Conservation (phyloP, 1,140 invertebrate genomes). For the Macrostomum lignano region DNA sequence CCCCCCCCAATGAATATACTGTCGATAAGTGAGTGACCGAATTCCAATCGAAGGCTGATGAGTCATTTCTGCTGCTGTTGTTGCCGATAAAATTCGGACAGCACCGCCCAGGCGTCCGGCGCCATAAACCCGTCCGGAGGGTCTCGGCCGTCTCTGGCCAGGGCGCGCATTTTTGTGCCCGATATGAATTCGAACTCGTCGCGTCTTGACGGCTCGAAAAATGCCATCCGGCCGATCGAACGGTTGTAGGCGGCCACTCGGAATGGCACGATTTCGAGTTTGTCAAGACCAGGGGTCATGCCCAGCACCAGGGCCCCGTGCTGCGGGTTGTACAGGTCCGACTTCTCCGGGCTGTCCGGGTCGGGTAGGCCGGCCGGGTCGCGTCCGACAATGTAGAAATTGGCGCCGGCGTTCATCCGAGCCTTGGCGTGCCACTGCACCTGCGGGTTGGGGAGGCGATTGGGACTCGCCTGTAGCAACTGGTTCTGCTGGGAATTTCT, state of each 20-base stretch:
- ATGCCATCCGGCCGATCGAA: slow-evolving; percentile 52
- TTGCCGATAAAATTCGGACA: slow-evolving; percentile 59
- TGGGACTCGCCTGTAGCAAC: too few relatives aligned
- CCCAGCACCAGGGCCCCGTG: too few relatives aligned
- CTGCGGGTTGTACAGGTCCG: slow-evolving; percentile 62
- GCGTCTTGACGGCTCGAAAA: slow-evolving; percentile 47
- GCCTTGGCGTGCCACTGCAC: slow-evolving; percentile 96
- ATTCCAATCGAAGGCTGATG: too few relatives aligned
- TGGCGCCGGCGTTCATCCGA: slow-evolving; percentile 70
- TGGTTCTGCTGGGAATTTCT: too few relatives aligned
- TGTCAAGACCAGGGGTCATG: slow-evolving; percentile 63
- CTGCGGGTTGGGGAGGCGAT: too few relatives aligned
- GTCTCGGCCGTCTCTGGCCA: slow-evolving; percentile 48
- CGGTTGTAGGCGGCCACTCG: slow-evolving; percentile 82
- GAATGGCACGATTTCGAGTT: slow-evolving; percentile 85
- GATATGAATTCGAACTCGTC: slow-evolving; percentile 91
- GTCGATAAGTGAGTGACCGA: too few relatives aligned
- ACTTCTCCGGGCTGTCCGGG: slow-evolving; percentile 47
- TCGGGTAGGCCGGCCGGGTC: slow-evolving; percentile 90
- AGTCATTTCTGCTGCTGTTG: too few relatives aligned
- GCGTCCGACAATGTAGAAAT: slow-evolving; percentile 91
- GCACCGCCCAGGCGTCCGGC: slow-evolving; percentile 61
- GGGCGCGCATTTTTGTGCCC: slow-evolving; percentile 67
- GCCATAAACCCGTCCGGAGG: slow-evolving; percentile 93
- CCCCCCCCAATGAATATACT: too few relatives aligned